phyloP scores from a whole-genome alignment of 2,113 vertebrate species.

The Parus major region DNA sequence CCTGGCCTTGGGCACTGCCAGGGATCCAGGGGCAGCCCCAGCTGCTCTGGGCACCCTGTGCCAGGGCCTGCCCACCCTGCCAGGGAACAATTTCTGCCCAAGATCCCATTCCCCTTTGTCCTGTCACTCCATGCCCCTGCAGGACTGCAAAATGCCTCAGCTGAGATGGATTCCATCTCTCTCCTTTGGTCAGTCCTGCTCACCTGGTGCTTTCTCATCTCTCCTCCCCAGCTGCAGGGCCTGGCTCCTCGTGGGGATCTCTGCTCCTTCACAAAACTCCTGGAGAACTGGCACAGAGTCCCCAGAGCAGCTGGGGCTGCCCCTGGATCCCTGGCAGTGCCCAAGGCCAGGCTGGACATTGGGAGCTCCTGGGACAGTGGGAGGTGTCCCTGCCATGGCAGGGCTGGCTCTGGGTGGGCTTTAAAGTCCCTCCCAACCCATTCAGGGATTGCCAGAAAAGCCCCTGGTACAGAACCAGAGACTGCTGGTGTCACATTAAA shows the following conservation, averaged over 20 bases:
- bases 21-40: not conserved
- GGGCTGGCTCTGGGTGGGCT: rapidly evolving
- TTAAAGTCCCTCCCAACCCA: not conserved
- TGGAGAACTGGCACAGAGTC: not conserved
- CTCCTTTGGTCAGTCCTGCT: not conserved
- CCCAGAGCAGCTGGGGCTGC: not conserved
- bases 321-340: not conserved
- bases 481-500: not conserved
- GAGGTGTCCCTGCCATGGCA: not conserved
- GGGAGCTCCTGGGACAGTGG: not conserved
- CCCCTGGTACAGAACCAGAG: not conserved
- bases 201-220: not conserved
- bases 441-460: not conserved
- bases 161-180: not conserved
- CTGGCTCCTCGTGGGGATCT: not conserved
- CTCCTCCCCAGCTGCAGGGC: not conserved
- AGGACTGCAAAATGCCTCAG: not conserved
- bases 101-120: not conserved
- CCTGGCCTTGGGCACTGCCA: not conserved
- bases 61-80: not conserved
- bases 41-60: not conserved
- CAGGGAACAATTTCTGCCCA: not conserved
- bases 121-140: not conserved
- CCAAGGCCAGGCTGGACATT: not conserved
- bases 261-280: not conserved